Conservation (phyloP, 2,888 invertebrate genomes). For the Blastobasis lacticolella region DNA sequence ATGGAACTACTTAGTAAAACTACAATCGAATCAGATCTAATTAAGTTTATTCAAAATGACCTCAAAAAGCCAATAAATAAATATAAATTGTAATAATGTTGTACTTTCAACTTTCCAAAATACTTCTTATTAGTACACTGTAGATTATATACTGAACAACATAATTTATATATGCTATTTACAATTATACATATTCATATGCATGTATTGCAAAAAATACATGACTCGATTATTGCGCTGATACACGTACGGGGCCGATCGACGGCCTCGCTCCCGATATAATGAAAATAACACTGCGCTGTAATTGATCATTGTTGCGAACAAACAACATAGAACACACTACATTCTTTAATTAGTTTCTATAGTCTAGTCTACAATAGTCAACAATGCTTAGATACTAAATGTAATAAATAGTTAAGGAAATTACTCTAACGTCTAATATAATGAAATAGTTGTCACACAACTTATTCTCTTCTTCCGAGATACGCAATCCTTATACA, state of each 20-base stretch:
- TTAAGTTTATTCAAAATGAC: constrained; percentile 45
- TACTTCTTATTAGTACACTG: constrained; percentile 3
- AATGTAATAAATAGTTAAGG: constrained; percentile 37
- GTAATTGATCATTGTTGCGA: background rate
- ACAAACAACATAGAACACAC: constrained; percentile 17
- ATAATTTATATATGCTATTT: constrained; percentile 29
- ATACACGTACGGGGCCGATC: constrained; percentile 33
- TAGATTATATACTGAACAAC: no score
- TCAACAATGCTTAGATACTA: constrained; percentile 27
- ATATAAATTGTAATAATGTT: constrained; percentile 32
- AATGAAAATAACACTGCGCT: background rate
- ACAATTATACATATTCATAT: constrained; percentile 43
- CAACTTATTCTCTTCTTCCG: constrained; percentile 17
- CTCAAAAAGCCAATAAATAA: constrained; percentile 44
- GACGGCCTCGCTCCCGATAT: background rate
- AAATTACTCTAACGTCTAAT: constrained; percentile 18
- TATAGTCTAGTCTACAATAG: constrained; percentile 31
- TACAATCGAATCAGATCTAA: constrained; percentile 47
- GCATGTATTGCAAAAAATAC: background rate
- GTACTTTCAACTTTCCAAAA: constrained; percentile 33
- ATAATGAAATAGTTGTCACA: constrained; percentile 17
- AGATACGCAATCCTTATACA: constrained; percentile 1
- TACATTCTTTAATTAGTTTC: constrained; percentile 16
- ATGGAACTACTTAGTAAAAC: constrained; percentile 25
- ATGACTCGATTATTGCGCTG: constrained; percentile 38